Conservation (phyloP, 2,888 invertebrate genomes). For the Norana najaformis region DNA sequence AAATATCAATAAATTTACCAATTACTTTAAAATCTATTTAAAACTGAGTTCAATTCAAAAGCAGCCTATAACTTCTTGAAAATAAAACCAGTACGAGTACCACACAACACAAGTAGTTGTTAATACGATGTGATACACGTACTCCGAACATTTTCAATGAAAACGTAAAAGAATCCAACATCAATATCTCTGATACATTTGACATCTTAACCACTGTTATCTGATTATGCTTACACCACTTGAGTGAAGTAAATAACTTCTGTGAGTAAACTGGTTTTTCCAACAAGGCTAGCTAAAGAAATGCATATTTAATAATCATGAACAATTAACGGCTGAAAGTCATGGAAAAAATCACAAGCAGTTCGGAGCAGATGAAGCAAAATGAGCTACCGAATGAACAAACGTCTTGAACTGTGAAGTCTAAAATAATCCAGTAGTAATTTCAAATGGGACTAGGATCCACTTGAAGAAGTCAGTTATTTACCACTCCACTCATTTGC, state of each 20-base stretch:
- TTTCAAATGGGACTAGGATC: background rate
- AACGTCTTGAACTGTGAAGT: background rate
- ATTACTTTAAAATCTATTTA: background rate
- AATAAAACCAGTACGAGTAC: too few relatives aligned
- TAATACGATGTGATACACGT: background rate
- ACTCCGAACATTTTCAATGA: background rate
- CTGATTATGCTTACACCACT: background rate
- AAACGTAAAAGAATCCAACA: background rate
- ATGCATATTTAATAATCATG: background rate
- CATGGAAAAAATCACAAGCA: background rate
- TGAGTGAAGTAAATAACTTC: background rate
- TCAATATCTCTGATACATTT: background rate
- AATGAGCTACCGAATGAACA: background rate
- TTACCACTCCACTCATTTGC: background rate
- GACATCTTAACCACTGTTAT: background rate
- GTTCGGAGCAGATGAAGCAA: background rate
- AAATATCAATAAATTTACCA: background rate
- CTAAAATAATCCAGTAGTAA: background rate
- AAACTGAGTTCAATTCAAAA: background rate
- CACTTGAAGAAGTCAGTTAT: background rate
- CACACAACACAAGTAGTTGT: too few relatives aligned
- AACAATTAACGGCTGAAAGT: background rate
- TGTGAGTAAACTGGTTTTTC: background rate
- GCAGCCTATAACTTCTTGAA: background rate
- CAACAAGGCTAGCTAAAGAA: background rate